phyloP scores from a whole-genome alignment of 2,888 invertebrate species.

The Hirtodrosophila duncani region DNA sequence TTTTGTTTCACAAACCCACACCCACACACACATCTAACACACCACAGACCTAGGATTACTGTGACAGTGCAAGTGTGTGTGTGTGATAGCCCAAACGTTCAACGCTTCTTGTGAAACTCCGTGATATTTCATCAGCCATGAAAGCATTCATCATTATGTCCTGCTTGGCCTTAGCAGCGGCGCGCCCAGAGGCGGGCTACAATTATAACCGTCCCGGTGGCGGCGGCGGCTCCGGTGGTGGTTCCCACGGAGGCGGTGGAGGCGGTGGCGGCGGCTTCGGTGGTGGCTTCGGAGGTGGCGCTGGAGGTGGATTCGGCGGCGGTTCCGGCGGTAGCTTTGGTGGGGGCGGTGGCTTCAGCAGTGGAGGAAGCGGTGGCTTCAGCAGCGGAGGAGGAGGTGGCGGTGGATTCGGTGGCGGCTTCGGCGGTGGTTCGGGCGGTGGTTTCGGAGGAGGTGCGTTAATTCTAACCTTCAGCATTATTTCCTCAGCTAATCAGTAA shows the following conservation, averaged over 20 bases:
- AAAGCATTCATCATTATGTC: slow-evolving; percentile 78
- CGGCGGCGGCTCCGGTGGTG: slow-evolving; percentile 73
- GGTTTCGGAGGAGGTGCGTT: slow-evolving; percentile 59
- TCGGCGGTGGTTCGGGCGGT: slow-evolving; percentile 48
- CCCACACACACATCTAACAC: slow-evolving; percentile 35
- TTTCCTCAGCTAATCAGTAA: slow-evolving; percentile 24
- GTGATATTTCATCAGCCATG: slow-evolving; percentile 60
- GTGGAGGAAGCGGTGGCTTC: slow-evolving; percentile 56
- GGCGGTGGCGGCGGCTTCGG: slow-evolving; percentile 47
- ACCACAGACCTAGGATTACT: slow-evolving; percentile 73
- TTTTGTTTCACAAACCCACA: slow-evolving; percentile 52
- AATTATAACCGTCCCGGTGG: slow-evolving; percentile 78
- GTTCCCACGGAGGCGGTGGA: slow-evolving; percentile 52
- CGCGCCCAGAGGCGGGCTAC: slow-evolving; percentile 78
- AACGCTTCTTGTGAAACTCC: slow-evolving; percentile 14
- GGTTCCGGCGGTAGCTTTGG: slow-evolving; percentile 65
- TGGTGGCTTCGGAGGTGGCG: slow-evolving; percentile 30
- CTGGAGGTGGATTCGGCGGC: slow-evolving; percentile 46
- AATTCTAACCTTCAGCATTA: neutral
- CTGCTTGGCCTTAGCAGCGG: slow-evolving; percentile 77
- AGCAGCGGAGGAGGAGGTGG: slow-evolving; percentile 34
- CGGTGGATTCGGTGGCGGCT: too few relatives aligned
- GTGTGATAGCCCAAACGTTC: slow-evolving; percentile 34
- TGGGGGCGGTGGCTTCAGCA: slow-evolving; percentile 74
- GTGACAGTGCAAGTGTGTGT: slow-evolving; percentile 69